Conservation (phyloP, 2,797 vertebrate genomes). For the Neoniphon sammara region DNA sequence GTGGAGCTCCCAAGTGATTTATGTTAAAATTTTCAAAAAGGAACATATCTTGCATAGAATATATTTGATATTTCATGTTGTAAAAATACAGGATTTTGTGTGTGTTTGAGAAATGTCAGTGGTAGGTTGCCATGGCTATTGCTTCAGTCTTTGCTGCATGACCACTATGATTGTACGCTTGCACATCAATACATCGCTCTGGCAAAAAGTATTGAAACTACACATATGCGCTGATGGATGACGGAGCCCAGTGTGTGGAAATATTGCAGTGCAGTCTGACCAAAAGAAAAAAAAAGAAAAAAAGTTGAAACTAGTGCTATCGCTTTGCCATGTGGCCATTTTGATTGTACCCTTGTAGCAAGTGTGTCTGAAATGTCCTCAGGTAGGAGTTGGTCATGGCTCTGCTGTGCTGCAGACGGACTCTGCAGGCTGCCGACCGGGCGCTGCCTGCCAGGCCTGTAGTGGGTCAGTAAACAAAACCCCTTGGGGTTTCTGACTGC, state of each 20-base stretch:
- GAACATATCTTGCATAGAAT: too few species aligned
- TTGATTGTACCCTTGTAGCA: slow-evolving; percentile 45
- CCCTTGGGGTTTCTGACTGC: slow-evolving; percentile 31
- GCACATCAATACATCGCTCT: background rate
- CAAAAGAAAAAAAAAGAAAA: too few species aligned
- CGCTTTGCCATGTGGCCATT: slow-evolving; percentile 47
- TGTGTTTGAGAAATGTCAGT: too few species aligned
- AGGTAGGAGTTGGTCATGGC: slow-evolving; percentile 15
- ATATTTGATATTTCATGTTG: too few species aligned
- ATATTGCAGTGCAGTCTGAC: too few species aligned
- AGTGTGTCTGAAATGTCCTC: slow-evolving; percentile 20
- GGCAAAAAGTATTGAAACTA: too few species aligned
- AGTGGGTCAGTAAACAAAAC: slow-evolving; percentile 42
- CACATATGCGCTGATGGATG: too few species aligned
- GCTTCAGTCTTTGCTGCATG: slow-evolving; percentile 53
- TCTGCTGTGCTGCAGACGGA: slow-evolving; percentile 21
- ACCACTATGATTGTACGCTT: slow-evolving; percentile 49
- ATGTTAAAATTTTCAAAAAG: too few species aligned
- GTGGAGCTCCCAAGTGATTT: too few species aligned
- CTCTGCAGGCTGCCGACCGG: slow-evolving; percentile 18
- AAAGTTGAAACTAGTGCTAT: background rate
- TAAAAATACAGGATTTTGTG: too few species aligned
- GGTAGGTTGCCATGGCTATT: background rate
- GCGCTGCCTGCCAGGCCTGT: slow-evolving; percentile 11
- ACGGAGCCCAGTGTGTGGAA: too few species aligned